Evolutionary conservation across 2,113 vertebrate genomes (phyloP), one percentile per base, ranked within the genome.

Genomic region (Phaethon lepturus): DNA sequence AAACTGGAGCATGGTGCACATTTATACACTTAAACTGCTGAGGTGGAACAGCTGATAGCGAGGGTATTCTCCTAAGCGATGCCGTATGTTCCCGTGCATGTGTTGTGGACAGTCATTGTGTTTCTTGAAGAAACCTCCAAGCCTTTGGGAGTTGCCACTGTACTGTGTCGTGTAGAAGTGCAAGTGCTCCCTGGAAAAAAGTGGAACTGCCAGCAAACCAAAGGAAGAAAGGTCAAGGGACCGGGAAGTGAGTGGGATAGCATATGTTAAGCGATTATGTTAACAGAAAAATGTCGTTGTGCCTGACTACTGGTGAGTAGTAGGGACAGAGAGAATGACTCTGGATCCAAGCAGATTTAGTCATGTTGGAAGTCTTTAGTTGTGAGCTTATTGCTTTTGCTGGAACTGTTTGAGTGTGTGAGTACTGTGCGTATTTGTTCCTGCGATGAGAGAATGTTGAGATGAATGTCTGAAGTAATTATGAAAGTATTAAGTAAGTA

Each of bases 401-500:
- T 90, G 91, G 77, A 94, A 78, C 56, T 11, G 20, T 42, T 69
- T 86, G 58, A 93, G 44, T 50, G 67, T 89, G 63, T 29, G 33
- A 75, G 33, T 76, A 68, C 67, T 47, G 40, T 66, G 38, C n/a
- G 2, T 76, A 28, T 79, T 92, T 95, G 50, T 86, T 83, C n/a
- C 52, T 73, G 73, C 50, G 67, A 69, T 69, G 67, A 86, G 75
- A 68, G 71, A 80, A 76, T 11, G 35, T 20, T 14, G 35, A 86
- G 77, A 59, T 38, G 18, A 80, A 40, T 81, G 63, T 60, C 87
- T 84, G 60, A 77, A 81, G 84, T 77, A 87, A 86, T 95, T 86
- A 71, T 55, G 52, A 60, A 78, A 92, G 64, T 72, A 96, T 95
- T 95, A 94, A 79, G 62, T 95, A 94, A 79, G 62, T 96, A 95